These are phyloP conservation scores for Amphiura filiformis DNA, from an alignment of 35 echinoderm and acorn worm genomes.

Conservation along the genomic window DNA sequence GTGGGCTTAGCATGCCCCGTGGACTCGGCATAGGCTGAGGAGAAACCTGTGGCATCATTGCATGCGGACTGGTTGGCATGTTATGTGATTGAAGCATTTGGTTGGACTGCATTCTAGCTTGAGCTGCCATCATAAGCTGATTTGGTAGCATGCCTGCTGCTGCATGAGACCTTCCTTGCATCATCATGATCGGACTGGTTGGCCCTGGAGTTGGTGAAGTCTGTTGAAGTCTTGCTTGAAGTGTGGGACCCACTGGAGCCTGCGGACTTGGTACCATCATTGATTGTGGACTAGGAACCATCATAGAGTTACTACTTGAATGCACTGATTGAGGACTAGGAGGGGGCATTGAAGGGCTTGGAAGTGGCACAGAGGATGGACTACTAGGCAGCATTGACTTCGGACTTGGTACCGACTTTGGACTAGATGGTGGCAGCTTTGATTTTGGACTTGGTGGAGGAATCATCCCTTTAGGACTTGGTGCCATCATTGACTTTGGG, in stretches of 20 bases:
- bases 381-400: neutral
- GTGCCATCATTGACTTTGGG: neutral
- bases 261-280: slow-evolving; percentile 11
- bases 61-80: neutral
- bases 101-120: neutral
- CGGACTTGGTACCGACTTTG: slow-evolving; percentile 6
- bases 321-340: neutral
- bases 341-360: too few relatives aligned
- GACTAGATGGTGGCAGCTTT: neutral
- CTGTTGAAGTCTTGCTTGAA: neutral
- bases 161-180: neutral
- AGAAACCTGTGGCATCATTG: neutral
- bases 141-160: too few relatives aligned
- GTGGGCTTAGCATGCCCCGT: neutral
- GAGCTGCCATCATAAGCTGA: neutral
- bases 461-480: neutral
- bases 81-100: neutral
- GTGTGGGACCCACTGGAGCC: neutral
- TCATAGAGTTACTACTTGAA: neutral
- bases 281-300: slow-evolving; percentile 1
- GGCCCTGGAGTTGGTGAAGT: neutral
- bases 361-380: neutral
- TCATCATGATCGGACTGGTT: neutral
- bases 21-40: neutral
- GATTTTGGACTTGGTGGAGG: slow-evolving; percentile 17